These are phyloP conservation scores for Merops nubicus DNA, from an alignment of 2,113 vertebrate species.

Conservation along the genomic window DNA sequence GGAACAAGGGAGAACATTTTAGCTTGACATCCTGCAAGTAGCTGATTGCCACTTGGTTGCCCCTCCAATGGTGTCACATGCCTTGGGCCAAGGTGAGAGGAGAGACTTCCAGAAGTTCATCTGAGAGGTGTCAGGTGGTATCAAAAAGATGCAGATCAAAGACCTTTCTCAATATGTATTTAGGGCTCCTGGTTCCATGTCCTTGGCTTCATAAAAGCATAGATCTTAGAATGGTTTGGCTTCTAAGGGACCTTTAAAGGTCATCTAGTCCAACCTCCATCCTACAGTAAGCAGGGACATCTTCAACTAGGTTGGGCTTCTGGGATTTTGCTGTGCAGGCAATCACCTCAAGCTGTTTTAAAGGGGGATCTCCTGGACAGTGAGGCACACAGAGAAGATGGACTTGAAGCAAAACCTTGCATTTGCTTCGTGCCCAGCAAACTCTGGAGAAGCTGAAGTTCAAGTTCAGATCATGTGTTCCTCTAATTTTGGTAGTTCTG, in stretches of 20 bases:
- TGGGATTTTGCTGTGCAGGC: background rate
- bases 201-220: background rate
- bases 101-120: background rate
- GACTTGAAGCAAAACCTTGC: fast-evolving
- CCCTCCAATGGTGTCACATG: background rate
- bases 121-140: background rate
- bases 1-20: background rate
- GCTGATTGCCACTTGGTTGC: background rate
- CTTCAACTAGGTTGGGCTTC: background rate
- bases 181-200: background rate
- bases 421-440: background rate
- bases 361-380: background rate
- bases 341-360: background rate
- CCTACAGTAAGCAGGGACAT: background rate
- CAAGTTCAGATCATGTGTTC: background rate
- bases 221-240: no score
- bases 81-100: background rate
- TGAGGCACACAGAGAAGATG: background rate
- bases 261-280: background rate
- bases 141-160: background rate
- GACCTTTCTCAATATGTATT: background rate
- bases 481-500: background rate
- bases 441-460: background rate
- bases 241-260: background rate
- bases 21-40: background rate